Evolutionary conservation across 2,797 vertebrate species (phyloP).

Genomic region (Sternotherus odoratus): DNA sequence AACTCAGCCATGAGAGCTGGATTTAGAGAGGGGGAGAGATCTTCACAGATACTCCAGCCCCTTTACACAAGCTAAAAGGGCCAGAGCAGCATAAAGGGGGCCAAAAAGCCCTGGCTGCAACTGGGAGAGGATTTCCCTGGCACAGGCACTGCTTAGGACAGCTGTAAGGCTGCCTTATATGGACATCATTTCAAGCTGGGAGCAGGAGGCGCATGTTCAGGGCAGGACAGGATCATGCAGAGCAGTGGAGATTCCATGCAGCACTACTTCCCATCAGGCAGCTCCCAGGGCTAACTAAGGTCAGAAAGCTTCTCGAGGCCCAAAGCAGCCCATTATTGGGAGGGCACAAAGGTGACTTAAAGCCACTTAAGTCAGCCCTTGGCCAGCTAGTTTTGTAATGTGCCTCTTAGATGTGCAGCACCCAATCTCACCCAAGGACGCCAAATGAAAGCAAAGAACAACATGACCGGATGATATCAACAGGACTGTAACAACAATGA

Average conservation of each 20-base stretch:
- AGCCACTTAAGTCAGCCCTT: background rate
- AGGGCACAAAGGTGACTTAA: background rate
- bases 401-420: background rate
- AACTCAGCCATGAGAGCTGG: background rate
- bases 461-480: background rate
- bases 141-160: background rate
- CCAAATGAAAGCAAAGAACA: background rate
- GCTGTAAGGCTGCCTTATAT: background rate
- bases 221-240: background rate
- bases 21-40: background rate
- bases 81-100: background rate
- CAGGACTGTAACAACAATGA: background rate
- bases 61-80: background rate
- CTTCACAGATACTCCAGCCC: background rate
- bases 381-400: background rate
- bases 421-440: background rate
- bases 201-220: fast-evolving
- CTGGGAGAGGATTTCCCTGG: background rate
- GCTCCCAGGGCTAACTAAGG: background rate
- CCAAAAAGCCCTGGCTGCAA: background rate
- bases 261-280: background rate
- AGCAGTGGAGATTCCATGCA: background rate
- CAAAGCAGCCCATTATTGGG: background rate
- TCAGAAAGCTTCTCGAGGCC: background rate
- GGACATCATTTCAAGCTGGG: background rate